Evolutionary conservation across 2,888 invertebrate species (phyloP).

Genomic region (Epirrhoe tristata): DNA sequence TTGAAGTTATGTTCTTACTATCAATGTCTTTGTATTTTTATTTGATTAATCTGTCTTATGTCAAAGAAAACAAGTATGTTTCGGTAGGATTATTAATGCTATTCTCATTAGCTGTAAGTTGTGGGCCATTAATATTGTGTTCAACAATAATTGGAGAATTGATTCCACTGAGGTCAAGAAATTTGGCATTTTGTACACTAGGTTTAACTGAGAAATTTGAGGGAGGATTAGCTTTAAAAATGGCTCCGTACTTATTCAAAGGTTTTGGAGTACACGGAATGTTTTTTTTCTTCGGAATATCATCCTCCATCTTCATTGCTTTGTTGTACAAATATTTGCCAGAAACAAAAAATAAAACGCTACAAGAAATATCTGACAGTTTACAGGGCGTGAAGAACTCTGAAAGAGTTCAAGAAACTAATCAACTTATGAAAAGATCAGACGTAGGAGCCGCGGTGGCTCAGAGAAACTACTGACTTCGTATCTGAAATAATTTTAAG

Average conservation of each 20-base stretch:
- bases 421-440: neutral
- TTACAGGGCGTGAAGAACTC: constrained; percentile 30
- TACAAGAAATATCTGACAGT: constrained; percentile 54
- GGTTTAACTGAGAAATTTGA: constrained; percentile 31
- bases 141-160: constrained; percentile 51
- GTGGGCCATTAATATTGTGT: constrained; percentile 53
- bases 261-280: constrained; percentile 48
- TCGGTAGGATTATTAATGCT: constrained; percentile 45
- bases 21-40: constrained; percentile 50
- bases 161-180: constrained; percentile 50
- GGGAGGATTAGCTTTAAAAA: constrained; percentile 45
- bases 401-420: neutral
- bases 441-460: neutral
- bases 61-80: constrained; percentile 48
- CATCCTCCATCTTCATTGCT: constrained; percentile 21
- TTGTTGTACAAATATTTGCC: constrained; percentile 55
- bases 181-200: constrained; percentile 43
- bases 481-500: neutral
- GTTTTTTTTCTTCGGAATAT: constrained; percentile 50
- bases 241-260: constrained; percentile 50
- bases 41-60: constrained; percentile 42
- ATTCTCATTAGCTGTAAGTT: constrained; percentile 53
- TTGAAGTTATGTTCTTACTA: constrained; percentile 47
- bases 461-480: neutral
- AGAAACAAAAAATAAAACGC: constrained; percentile 62